These are phyloP conservation scores for Daubentonia madagascariensis DNA, from an alignment of 2,113 vertebrate species.

Conservation along the genomic window DNA sequence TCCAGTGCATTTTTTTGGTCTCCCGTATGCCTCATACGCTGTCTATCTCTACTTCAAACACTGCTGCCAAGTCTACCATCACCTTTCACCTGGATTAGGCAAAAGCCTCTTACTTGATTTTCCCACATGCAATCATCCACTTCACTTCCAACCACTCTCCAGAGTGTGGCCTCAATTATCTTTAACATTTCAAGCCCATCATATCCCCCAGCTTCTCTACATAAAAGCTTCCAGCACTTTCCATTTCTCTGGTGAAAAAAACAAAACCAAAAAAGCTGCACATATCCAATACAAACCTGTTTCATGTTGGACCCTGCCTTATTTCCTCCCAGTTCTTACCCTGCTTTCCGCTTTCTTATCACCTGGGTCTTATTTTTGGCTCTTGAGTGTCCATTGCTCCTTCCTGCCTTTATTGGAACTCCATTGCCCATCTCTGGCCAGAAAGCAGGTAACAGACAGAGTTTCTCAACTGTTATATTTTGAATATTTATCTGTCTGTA, in stretches of 20 bases:
- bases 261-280: not conserved
- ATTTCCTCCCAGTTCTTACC: not conserved
- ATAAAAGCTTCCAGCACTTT: not conserved
- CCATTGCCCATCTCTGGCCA: not conserved
- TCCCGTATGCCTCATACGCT: not conserved
- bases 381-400: not conserved
- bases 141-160: not conserved
- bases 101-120: not conserved
- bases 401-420: not conserved
- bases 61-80: not conserved
- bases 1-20: not conserved
- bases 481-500: not conserved
- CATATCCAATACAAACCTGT: not conserved
- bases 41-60: not conserved
- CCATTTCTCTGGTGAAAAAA: not conserved
- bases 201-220: rapidly evolving
- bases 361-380: not conserved
- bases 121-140: not conserved
- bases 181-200: not conserved
- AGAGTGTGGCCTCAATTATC: not conserved
- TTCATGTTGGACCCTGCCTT: not conserved
- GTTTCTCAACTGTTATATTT: not conserved
- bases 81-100: not conserved
- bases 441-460: not conserved
- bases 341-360: not conserved